phyloP scores from a whole-genome alignment of 2,113 vertebrate genomes.

The Poecile atricapillus region DNA sequence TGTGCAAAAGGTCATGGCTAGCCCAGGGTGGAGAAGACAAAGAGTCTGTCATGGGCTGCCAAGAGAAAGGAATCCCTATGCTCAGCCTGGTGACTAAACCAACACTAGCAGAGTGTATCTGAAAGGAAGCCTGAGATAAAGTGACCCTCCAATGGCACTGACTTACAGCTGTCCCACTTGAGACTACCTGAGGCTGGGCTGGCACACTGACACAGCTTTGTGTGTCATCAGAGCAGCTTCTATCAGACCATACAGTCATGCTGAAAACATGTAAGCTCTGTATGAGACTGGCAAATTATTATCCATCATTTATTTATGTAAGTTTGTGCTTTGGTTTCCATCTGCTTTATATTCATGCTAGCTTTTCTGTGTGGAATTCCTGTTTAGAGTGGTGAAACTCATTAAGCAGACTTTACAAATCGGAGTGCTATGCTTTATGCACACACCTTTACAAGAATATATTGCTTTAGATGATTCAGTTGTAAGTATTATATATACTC shows the following conservation, averaged over 20 bases:
- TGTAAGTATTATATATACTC: not conserved
- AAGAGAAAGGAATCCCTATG: not conserved
- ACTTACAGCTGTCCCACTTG: not conserved
- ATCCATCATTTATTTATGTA: not conserved
- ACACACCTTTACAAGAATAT: not conserved
- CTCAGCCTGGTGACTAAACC: not conserved
- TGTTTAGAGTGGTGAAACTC: not conserved
- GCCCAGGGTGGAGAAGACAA: not conserved
- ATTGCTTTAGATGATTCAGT: not conserved
- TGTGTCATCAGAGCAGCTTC: not conserved
- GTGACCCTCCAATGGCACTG: not conserved
- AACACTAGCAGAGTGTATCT: accelerated
- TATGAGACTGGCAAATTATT: not conserved
- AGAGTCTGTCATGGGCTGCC: not conserved
- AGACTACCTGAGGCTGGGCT: not conserved
- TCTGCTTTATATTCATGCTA: not conserved
- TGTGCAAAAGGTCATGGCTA: not conserved
- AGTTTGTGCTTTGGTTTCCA: not conserved
- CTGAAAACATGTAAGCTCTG: not conserved
- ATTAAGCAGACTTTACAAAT: not conserved
- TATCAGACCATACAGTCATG: not conserved
- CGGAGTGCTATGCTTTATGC: not conserved
- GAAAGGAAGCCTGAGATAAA: not conserved
- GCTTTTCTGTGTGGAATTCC: not conserved
- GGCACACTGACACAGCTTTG: not conserved